Percentiles rank a stretch among this genome's conserved stretches.
These are phyloP conservation scores for Megaptera novaeangliae DNA, from an alignment of 2,113 vertebrate genomes.

Conservation along the genomic window DNA sequence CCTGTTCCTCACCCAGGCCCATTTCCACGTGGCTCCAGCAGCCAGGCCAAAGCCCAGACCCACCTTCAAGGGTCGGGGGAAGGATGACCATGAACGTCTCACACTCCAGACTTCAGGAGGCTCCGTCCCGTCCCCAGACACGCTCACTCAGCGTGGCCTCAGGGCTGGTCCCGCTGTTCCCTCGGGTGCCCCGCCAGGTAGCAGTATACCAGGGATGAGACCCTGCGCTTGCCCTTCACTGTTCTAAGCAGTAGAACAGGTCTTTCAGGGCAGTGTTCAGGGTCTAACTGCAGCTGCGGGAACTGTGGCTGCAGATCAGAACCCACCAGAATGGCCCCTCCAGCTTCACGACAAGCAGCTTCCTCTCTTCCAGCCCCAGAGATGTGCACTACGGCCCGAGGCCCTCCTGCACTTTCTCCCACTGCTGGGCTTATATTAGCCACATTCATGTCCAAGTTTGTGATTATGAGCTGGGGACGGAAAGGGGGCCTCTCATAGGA, in stretches of 20 bases:
- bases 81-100: neutral
- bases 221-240: neutral
- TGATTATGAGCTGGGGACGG: neutral
- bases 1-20: neutral
- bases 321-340: too few relatives aligned
- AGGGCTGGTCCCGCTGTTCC: neutral
- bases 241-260: neutral
- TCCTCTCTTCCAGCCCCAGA: neutral
- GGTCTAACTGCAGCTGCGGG: neutral
- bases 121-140: neutral
- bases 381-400: fast-evolving
- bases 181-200: fast-evolving
- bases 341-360: neutral
- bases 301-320: neutral
- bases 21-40: neutral
- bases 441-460: neutral
- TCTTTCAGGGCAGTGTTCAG: fast-evolving
- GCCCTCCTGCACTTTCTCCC: neutral
- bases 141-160: neutral
- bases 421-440: fast-evolving
- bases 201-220: neutral
- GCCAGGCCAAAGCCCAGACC: neutral
- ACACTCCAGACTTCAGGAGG: neutral
- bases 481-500: too few relatives aligned
- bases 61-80: fast-evolving